Percentiles rank a stretch among this genome's conserved stretches.
phyloP scores from a whole-genome alignment of 2,797 vertebrate species.

The Malacoraja senta region DNA sequence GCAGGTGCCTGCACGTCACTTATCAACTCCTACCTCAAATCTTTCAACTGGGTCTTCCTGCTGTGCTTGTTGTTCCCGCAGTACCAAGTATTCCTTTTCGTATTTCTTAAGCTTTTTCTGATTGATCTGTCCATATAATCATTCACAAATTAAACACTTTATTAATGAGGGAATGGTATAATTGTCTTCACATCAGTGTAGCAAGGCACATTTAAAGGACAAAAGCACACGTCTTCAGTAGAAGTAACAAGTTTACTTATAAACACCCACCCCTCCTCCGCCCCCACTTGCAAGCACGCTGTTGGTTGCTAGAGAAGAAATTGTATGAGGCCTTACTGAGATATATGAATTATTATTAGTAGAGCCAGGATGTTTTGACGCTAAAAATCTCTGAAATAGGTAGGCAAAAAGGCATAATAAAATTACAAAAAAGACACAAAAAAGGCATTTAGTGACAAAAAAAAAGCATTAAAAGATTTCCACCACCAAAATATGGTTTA shows the following conservation, averaged over 20 bases:
- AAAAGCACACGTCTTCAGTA: not conserved
- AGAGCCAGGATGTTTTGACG: no score
- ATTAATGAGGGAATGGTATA: not conserved
- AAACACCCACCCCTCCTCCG: no score
- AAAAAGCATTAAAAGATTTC: no score
- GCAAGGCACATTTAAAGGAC: not conserved
- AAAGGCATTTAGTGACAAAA: no score
- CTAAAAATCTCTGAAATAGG: no score
- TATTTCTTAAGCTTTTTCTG: slow-evolving; percentile 98
- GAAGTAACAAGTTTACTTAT: not conserved
- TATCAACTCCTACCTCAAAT: slow-evolving; percentile 72
- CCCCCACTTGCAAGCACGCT: no score
- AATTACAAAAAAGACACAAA: no score
- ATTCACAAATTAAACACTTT: not conserved
- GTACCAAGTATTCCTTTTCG: slow-evolving; percentile 91
- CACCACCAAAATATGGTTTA: no score
- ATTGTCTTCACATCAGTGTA: not conserved
- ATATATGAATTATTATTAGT: no score
- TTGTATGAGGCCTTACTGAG: no score
- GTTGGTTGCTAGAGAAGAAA: no score
- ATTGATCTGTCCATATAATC: slow-evolving; percentile 71
- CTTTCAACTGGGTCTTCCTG: slow-evolving; percentile 93
- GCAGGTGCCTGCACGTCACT: not conserved
- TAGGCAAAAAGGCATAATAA: no score
- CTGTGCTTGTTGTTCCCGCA: slow-evolving; percentile 93